These are phyloP conservation scores for Megatriorchis doriae DNA, from an alignment of 2,113 vertebrate genomes.

Conservation along the genomic window DNA sequence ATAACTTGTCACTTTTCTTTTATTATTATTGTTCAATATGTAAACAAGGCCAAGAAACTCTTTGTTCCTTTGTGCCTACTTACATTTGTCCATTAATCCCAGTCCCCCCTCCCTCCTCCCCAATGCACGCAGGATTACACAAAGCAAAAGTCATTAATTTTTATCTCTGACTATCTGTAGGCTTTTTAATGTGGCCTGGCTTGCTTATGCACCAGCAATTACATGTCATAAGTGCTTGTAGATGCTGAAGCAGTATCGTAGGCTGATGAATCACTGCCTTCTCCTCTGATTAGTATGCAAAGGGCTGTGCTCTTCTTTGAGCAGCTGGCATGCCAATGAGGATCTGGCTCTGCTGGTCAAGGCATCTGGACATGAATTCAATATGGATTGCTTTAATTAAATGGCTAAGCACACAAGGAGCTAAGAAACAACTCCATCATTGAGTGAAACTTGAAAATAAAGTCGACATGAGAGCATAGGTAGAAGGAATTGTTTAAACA, in stretches of 20 bases:
- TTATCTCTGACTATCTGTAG: slow-evolving; percentile 87
- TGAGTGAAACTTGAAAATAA: slow-evolving; percentile 77
- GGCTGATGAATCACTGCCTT: slow-evolving; percentile 83
- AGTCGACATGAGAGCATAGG: slow-evolving; percentile 51
- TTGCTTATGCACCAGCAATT: slow-evolving; percentile 86
- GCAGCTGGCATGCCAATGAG: slow-evolving; percentile 85
- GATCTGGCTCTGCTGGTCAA: slow-evolving; percentile 81
- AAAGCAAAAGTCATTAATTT: slow-evolving; percentile 90
- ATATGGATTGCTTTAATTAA: slow-evolving; percentile 85
- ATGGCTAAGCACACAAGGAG: slow-evolving; percentile 79
- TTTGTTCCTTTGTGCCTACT: slow-evolving; percentile 83
- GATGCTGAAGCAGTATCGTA: slow-evolving; percentile 76
- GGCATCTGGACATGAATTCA: slow-evolving; percentile 84
- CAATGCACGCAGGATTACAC: slow-evolving; percentile 79
- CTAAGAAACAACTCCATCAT: slow-evolving; percentile 82
- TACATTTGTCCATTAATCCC: slow-evolving; percentile 80
- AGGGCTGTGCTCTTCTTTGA: slow-evolving; percentile 73
- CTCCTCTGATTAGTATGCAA: slow-evolving; percentile 80
- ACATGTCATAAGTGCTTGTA: slow-evolving; percentile 87
- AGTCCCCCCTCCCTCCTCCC: slow-evolving; percentile 52
- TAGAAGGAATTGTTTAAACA: slow-evolving; percentile 54
- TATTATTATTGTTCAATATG: slow-evolving; percentile 78
- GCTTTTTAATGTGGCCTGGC: slow-evolving; percentile 85
- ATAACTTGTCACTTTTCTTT: slow-evolving; percentile 77
- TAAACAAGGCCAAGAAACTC: slow-evolving; percentile 79